Percentiles rank a stretch among this genome's conserved stretches.
Conservation (phyloP, 2,797 vertebrate species). For the Syngnathus rostellatus region DNA sequence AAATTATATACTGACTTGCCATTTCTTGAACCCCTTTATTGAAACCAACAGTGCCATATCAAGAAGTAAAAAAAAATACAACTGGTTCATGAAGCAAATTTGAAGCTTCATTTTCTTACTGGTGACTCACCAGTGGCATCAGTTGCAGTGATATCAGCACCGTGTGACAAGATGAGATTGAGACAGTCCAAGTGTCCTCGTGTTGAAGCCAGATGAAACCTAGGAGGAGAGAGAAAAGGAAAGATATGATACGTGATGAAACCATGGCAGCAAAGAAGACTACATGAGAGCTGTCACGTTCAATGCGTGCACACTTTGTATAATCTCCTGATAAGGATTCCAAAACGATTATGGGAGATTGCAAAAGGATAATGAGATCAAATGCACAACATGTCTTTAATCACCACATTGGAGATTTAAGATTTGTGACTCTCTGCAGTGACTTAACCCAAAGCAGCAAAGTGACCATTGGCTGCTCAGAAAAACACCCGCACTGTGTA, state of each 20-base stretch:
- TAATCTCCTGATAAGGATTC: background rate
- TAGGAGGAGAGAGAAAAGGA: conserved; percentile 31
- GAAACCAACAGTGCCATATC: no score
- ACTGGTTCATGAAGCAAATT: no score
- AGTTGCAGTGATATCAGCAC: conserved; percentile 78
- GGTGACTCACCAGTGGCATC: conserved; percentile 78
- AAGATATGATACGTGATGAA: conserved; percentile 6
- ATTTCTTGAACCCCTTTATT: no score
- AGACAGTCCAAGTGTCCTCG: conserved; percentile 91
- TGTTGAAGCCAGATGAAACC: conserved; percentile 89
- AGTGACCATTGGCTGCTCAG: conserved; percentile 21
- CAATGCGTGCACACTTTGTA: background rate
- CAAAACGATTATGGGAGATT: no score
- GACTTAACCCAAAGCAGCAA: conserved; percentile 28
- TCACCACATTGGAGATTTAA: conserved; percentile 29
- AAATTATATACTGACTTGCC: no score
- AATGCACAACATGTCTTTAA: background rate
- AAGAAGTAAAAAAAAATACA: no score
- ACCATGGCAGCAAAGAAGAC: conserved; percentile 3
- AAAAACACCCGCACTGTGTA: conserved; percentile 37
- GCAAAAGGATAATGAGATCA: background rate
- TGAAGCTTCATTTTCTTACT: no score
- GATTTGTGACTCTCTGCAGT: conserved; percentile 20
- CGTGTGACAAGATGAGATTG: conserved; percentile 82
- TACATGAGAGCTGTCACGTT: background rate